phyloP scores from a whole-genome alignment of 2,113 vertebrate genomes.

The Pelvicachromis taeniatus region DNA sequence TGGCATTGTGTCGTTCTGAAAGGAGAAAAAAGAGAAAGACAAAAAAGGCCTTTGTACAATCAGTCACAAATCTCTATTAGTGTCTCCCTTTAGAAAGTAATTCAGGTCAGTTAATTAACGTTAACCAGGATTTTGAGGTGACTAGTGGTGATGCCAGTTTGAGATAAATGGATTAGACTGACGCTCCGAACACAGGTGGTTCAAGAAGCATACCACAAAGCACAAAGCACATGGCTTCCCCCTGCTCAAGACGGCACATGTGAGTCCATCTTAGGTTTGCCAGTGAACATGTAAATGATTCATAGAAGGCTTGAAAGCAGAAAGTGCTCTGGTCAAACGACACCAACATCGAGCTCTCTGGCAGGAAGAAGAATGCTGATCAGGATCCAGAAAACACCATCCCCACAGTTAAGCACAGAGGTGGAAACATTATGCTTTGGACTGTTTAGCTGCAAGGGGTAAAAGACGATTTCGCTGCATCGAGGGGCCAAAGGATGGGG shows the following conservation, averaged over 20 bases:
- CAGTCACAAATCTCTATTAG: not conserved
- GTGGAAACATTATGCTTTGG: not conserved
- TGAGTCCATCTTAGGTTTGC: too few species aligned
- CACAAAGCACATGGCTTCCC: not conserved
- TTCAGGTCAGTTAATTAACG: constrained; percentile 1
- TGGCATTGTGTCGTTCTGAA: constrained; percentile 59
- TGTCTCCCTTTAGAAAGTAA: not conserved
- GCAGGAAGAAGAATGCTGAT: not conserved
- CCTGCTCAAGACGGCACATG: not conserved
- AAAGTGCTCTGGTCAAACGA: not conserved
- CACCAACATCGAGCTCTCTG: not conserved
- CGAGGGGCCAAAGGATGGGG: not conserved
- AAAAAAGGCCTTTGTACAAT: not conserved
- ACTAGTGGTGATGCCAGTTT: not conserved
- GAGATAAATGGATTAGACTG: constrained; percentile 21
- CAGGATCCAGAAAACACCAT: not conserved
- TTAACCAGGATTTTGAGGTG: not conserved
- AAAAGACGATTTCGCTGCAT: not conserved
- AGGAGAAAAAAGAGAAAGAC: not conserved
- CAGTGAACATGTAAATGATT: not conserved
- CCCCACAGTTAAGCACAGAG: not conserved
- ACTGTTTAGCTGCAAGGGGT: not conserved
- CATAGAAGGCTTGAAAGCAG: not conserved
- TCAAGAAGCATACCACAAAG: not conserved
- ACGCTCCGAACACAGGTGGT: constrained; percentile 11